A percentile compares a stretch with the other conserved stretches of the same genome.
These are phyloP conservation scores for Hirudinaria manillensis DNA, from an alignment of 2,888 invertebrate genomes.

Conservation along the genomic window DNA sequence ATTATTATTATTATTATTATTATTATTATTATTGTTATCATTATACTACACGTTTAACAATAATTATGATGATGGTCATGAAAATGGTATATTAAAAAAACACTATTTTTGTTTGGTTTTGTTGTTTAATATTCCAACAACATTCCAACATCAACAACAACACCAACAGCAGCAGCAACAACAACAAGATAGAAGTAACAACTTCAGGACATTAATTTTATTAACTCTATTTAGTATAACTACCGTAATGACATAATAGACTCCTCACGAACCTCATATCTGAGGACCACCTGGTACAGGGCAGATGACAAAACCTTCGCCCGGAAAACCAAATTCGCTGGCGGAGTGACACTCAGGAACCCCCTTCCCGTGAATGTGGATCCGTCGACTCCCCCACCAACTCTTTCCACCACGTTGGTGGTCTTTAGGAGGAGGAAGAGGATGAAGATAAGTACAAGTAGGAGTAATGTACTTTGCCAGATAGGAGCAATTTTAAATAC, in stretches of 20 bases:
- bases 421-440: constrained; percentile 31
- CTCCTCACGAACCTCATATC: constrained; percentile 42
- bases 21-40: background rate
- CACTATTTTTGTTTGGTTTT: background rate
- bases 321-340: constrained; percentile 32
- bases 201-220: too few relatives aligned
- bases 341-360: constrained; percentile 37
- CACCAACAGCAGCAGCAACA: too few relatives aligned
- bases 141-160: too few relatives aligned
- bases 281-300: constrained; percentile 39
- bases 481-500: too few relatives aligned
- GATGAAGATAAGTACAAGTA: too few relatives aligned
- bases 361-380: constrained; percentile 43
- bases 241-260: too few relatives aligned
- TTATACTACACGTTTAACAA: background rate
- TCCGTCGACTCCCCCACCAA: constrained; percentile 39
- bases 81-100: background rate
- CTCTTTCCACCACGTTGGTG: constrained; percentile 36
- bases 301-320: constrained; percentile 33
- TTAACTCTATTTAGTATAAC: too few relatives aligned
- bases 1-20: background rate
- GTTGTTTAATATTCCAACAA: too few relatives aligned
- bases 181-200: too few relatives aligned
- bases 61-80: background rate
- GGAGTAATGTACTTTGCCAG: too few relatives aligned